Evolutionary conservation across 2,113 vertebrate genomes (phyloP).

Genomic region (Toxostoma redivivum): DNA sequence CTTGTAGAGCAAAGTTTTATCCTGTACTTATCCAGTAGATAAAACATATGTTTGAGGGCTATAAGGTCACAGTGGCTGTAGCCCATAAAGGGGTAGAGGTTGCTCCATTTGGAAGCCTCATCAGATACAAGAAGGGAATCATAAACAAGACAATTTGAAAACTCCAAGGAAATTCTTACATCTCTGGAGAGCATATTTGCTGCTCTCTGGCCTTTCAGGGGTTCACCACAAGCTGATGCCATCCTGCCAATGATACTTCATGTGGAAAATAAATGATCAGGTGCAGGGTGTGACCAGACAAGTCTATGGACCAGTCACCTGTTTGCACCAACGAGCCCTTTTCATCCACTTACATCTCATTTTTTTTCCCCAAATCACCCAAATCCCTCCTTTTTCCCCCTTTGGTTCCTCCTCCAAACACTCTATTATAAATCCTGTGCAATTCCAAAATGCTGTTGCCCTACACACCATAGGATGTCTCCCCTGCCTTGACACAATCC

Average conservation of each 20-base stretch:
- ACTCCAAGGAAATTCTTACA: not conserved
- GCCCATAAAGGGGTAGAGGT: not conserved
- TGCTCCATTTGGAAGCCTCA: not conserved
- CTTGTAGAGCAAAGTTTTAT: not conserved
- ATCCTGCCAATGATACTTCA: not conserved
- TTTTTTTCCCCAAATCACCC: not conserved
- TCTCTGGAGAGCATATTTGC: not conserved
- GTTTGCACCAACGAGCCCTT: not conserved
- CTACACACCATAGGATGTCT: rapidly evolving
- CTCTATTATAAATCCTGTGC: not conserved
- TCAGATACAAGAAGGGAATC: not conserved
- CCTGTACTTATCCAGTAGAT: not conserved
- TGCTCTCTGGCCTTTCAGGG: not conserved
- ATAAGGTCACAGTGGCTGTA: not conserved
- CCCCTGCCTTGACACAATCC: not conserved
- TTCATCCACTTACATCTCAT: not conserved
- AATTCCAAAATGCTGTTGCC: not conserved
- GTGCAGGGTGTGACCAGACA: not conserved
- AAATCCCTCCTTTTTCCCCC: not conserved
- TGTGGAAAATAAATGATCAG: not conserved
- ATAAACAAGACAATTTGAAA: not conserved
- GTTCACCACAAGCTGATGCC: not conserved
- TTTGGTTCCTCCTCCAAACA: not conserved
- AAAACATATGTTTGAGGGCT: not conserved
- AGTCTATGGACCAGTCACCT: no score